Conservation (phyloP, 2,797 vertebrate genomes). For the Dryobates pubescens region DNA sequence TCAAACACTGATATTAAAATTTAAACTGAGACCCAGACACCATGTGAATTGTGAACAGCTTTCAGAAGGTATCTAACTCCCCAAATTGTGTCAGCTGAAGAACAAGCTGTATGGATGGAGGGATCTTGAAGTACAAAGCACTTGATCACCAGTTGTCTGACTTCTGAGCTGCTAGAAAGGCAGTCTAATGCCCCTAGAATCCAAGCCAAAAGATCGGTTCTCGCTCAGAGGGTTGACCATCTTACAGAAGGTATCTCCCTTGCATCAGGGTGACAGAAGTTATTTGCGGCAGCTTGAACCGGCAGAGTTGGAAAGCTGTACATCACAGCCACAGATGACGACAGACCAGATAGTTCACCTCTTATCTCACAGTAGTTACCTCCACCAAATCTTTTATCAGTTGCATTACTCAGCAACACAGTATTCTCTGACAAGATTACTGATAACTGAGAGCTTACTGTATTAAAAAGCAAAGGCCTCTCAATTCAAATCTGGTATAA, state of each 20-base stretch:
- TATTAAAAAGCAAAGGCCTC: background rate
- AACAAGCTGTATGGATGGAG: background rate
- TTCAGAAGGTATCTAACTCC: background rate
- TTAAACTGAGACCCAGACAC: background rate
- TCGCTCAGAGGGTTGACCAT: background rate
- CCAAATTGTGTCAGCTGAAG: background rate
- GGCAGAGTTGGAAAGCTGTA: background rate
- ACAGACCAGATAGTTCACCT: rapidly evolving
- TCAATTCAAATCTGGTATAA: background rate
- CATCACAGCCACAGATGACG: background rate
- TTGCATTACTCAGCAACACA: background rate
- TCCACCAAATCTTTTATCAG: background rate
- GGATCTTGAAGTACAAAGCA: background rate
- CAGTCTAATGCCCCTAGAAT: background rate
- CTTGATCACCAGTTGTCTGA: background rate
- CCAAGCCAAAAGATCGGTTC: background rate
- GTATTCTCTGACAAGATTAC: background rate
- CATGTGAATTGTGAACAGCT: background rate
- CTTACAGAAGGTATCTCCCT: background rate
- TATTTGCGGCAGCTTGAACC: background rate
- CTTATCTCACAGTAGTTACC: background rate
- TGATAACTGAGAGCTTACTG: background rate
- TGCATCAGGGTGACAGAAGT: background rate
- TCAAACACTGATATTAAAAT: background rate
- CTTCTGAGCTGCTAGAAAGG: background rate